A percentile compares a stretch with the other conserved stretches of the same genome.
Conservation (phyloP, 2,797 vertebrate genomes). For the Enteromius paludinosus region DNA sequence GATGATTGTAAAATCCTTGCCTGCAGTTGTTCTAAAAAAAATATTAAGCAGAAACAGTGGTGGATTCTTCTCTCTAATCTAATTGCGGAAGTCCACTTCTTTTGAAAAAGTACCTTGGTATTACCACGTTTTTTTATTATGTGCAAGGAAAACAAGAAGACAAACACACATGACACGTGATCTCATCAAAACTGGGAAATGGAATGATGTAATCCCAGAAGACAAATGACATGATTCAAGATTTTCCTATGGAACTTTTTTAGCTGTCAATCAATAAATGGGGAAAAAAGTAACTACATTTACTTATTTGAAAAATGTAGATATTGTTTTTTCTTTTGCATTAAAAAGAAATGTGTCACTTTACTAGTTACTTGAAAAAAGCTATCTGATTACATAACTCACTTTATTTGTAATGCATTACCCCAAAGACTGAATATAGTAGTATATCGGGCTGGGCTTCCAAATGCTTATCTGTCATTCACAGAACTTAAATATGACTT, state of each 20-base stretch:
- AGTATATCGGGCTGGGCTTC: too few species aligned
- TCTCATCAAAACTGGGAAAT: neutral
- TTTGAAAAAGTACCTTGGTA: neutral
- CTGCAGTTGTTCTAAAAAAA: neutral
- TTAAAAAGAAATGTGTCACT: too few species aligned
- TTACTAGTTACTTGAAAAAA: too few species aligned
- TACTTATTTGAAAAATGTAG: too few species aligned
- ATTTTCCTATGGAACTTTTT: neutral
- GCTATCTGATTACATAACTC: too few species aligned
- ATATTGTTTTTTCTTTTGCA: too few species aligned
- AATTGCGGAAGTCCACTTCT: neutral
- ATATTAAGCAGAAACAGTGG: neutral
- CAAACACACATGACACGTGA: neutral
- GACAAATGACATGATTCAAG: neutral
- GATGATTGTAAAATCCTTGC: neutral
- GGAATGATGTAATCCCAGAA: neutral
- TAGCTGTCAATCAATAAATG: too few species aligned
- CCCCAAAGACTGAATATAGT: too few species aligned
- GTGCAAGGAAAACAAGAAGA: neutral
- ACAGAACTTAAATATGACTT: too few species aligned
- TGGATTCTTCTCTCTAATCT: neutral
- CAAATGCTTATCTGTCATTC: too few species aligned
- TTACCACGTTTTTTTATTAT: neutral
- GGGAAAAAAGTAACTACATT: too few species aligned
- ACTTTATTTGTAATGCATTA: too few species aligned